A percentile compares a stretch with the other conserved stretches of the same genome.
phyloP scores from a whole-genome alignment of 2,888 invertebrate genomes.

The Cepaea hortensis region DNA sequence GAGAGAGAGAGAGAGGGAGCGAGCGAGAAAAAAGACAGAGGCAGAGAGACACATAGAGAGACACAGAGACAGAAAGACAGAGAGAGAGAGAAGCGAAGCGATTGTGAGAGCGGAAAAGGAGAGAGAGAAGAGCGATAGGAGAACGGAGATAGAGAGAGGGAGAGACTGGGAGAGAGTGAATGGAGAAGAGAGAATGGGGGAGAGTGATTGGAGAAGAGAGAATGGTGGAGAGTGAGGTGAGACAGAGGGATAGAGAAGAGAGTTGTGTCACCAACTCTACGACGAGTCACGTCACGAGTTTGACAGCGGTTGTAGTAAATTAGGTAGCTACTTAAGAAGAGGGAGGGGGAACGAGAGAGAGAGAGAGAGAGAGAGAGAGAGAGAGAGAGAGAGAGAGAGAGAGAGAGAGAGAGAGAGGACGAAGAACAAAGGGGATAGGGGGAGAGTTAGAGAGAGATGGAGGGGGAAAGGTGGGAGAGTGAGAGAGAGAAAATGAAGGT shows the following conservation, averaged over 20 bases:
- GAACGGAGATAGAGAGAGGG: background rate
- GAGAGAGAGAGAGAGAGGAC: background rate
- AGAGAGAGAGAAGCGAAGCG: background rate
- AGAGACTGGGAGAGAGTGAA: background rate
- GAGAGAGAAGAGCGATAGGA: background rate
- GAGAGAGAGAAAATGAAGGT: background rate
- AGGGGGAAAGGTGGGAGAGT: background rate
- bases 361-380: constrained; percentile 18
- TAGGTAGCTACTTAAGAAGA: no score
- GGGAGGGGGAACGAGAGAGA: no score
- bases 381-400: background rate
- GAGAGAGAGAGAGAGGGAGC: constrained; percentile 33
- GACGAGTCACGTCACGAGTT: no score
- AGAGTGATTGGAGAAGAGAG: no score
- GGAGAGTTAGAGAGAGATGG: background rate
- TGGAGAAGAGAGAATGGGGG: no score
- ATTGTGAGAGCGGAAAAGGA: background rate
- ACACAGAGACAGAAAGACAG: background rate
- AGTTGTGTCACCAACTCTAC: no score
- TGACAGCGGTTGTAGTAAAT: no score
- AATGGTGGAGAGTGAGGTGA: no score
- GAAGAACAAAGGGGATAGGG: background rate
- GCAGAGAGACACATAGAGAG: background rate
- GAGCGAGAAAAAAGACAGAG: constrained; percentile 18
- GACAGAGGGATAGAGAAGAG: no score